A percentile compares a stretch with the other conserved stretches of the same genome.
Evolutionary conservation across 2,888 invertebrate genomes (phyloP).

Genomic region (Scelioninae gen. 2): DNA sequence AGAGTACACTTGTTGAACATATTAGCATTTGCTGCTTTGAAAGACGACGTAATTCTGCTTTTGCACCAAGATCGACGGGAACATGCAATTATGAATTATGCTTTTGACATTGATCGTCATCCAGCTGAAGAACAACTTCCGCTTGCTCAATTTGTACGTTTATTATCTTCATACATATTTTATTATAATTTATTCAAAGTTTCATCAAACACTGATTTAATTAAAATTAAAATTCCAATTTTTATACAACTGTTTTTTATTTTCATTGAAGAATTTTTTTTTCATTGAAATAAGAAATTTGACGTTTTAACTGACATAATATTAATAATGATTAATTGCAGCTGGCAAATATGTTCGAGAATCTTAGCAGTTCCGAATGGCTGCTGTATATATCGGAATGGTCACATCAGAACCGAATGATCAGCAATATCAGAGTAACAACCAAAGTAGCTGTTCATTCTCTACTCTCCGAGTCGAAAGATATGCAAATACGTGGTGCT

Average conservation of each 20-base stretch:
- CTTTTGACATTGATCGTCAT: conserved; percentile 86
- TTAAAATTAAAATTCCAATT: no score
- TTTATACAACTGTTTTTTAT: no score
- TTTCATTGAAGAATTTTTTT: no score
- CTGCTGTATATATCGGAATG: conserved; percentile 95
- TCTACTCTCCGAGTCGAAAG: conserved; percentile 82
- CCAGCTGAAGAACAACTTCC: conserved; percentile 86
- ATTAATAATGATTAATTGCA: no score
- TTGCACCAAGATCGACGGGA: conserved; percentile 93
- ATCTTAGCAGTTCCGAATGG: conserved; percentile 93
- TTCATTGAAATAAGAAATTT: no score
- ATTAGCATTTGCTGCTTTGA: conserved; percentile 85
- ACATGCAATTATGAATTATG: conserved; percentile 92
- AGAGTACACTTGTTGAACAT: conserved; percentile 83
- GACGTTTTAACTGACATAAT: no score
- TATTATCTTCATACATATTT: conserved; percentile 16
- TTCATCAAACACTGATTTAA: neutral
- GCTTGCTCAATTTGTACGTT: conserved; percentile 86
- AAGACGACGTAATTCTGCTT: conserved; percentile 92
- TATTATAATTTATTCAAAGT: neutral
- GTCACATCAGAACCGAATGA: conserved; percentile 84
- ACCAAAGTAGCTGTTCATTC: conserved; percentile 94
- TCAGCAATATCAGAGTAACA: conserved; percentile 92
- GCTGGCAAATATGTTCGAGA: conserved; percentile 94
- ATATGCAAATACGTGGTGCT: conserved; percentile 87